phyloP scores from a whole-genome alignment of 2,113 vertebrate genomes.

The Mellivora capensis region DNA sequence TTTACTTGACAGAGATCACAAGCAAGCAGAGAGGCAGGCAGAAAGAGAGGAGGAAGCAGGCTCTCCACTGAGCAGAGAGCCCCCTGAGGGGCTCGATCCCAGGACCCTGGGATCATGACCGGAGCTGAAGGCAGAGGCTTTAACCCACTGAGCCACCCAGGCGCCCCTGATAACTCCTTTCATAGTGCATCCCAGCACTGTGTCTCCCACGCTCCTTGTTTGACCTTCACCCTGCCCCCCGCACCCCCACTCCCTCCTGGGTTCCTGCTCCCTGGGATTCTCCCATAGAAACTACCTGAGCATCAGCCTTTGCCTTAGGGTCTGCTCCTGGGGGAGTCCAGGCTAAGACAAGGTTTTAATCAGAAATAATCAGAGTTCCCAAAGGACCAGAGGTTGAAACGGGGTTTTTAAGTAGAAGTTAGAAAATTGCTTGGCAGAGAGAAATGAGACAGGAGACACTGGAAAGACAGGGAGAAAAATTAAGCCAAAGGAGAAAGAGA shows the following conservation, averaged over 20 bases:
- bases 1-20: no score
- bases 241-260: neutral
- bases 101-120: no score
- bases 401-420: constrained; percentile 28
- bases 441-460: constrained; percentile 30
- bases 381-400: neutral
- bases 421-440: constrained; percentile 64
- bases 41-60: no score
- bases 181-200: rapidly evolving
- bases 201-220: neutral
- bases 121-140: no score
- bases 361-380: constrained; percentile 49
- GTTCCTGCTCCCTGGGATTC: neutral
- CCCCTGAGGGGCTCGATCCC: no score
- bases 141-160: no score
- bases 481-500: constrained; percentile 38
- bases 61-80: no score
- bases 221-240: rapidly evolving
- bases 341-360: constrained; percentile 6
- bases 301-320: neutral
- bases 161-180: rapidly evolving
- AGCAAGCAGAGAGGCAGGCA: no score
- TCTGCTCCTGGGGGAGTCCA: neutral
- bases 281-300: neutral
- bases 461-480: constrained; percentile 69